Conservation (phyloP, 2,113 vertebrate genomes). For the Apteryx owenii region DNA sequence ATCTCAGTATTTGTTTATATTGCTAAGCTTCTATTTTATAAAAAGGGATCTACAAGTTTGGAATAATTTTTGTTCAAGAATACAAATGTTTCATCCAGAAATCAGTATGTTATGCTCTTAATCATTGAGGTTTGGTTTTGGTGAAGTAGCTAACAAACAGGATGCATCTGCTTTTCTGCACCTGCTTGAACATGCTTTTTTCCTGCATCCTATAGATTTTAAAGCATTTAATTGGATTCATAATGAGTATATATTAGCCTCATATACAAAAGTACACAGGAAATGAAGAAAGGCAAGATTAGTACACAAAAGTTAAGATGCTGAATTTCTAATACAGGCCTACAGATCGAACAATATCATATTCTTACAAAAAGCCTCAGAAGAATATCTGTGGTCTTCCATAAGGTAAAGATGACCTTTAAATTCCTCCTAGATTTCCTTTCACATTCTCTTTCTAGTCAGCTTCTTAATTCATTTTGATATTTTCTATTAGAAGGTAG, state of each 20-base stretch:
- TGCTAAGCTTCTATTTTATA: not conserved
- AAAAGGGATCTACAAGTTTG: not conserved
- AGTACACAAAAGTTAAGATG: not conserved
- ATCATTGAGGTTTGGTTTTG: not conserved
- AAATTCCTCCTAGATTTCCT: not conserved
- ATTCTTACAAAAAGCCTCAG: not conserved
- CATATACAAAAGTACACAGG: not conserved
- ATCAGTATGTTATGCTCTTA: not conserved
- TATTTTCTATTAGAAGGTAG: not conserved
- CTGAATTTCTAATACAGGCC: not conserved
- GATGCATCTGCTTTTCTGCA: not conserved
- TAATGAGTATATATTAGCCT: not conserved
- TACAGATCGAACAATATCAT: not conserved
- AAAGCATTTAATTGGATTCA: not conserved
- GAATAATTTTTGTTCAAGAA: not conserved
- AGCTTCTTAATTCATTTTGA: not conserved
- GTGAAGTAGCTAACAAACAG: not conserved
- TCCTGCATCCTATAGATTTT: not conserved
- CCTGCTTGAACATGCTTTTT: not conserved
- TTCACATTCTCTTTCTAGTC: not conserved
- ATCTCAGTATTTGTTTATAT: not conserved
- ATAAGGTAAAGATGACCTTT: not conserved
- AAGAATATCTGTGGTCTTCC: not conserved
- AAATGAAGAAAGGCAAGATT: not conserved
- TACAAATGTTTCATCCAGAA: not conserved